phyloP scores from a whole-genome alignment of 1,140 invertebrate genomes.

The Ostrea denselamellosa region DNA sequence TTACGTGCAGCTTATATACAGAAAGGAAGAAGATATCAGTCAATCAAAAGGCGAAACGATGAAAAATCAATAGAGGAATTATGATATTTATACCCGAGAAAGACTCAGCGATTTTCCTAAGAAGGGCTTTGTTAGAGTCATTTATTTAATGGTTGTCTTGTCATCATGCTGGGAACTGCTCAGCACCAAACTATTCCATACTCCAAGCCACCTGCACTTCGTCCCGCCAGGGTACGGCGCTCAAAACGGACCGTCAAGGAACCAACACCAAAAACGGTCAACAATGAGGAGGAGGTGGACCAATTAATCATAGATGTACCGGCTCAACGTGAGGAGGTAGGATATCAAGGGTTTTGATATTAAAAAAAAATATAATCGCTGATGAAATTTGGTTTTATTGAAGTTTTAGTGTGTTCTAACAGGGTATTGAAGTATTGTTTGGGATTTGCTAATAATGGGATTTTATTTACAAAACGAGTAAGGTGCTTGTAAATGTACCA shows the following conservation, averaged over 20 bases:
- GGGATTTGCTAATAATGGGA: no score
- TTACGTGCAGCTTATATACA: neutral
- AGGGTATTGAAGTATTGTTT: no score
- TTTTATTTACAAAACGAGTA: no score
- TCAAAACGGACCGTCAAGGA: neutral
- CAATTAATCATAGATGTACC: conserved; percentile 12
- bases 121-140: neutral
- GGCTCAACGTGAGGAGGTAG: neutral
- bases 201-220: neutral
- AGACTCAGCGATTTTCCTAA: neutral
- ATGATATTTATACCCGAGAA: conserved; percentile 23
- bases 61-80: conserved; percentile 22
- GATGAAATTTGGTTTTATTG: no score
- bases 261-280: neutral
- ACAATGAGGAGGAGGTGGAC: neutral
- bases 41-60: neutral
- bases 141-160: conserved; percentile 1
- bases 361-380: no score
- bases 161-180: conserved; percentile 19
- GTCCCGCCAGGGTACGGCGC: neutral
- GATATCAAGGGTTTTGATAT: neutral
- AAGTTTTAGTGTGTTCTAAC: no score
- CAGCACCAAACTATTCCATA: neutral
- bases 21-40: neutral
- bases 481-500: no score